Conservation (phyloP, 2,888 invertebrate species). For the Oxystoma pomonae region DNA sequence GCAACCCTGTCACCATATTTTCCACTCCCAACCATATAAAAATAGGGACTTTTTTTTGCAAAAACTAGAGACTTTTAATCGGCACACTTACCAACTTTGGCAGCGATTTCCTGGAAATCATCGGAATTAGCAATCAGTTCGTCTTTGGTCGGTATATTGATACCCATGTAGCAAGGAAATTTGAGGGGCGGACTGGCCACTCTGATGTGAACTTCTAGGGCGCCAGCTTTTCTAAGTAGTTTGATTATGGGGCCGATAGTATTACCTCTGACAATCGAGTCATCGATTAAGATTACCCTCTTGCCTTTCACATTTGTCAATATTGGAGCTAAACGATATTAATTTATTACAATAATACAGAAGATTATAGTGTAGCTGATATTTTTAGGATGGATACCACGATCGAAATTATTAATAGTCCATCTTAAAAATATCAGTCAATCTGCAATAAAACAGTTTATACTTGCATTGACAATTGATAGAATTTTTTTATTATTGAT, state of each 20-base stretch:
- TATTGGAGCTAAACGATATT: conserved; percentile 54
- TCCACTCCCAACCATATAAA: too few relatives aligned
- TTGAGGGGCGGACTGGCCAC: conserved; percentile 95
- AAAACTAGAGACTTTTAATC: too few relatives aligned
- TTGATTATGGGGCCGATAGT: conserved; percentile 96
- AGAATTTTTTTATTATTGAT: too few relatives aligned
- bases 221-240: conserved; percentile 86
- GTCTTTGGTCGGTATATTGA: conserved; percentile 96
- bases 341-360: not conserved
- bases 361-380: not conserved
- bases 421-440: too few relatives aligned
- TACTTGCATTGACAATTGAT: too few relatives aligned
- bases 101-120: conserved; percentile 64
- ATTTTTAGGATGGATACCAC: not conserved
- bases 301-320: conserved; percentile 85
- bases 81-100: conserved; percentile 83
- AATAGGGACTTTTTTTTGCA: too few relatives aligned
- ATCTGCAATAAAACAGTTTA: too few relatives aligned
- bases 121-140: conserved; percentile 93
- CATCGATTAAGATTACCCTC: conserved; percentile 89
- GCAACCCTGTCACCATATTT: too few relatives aligned
- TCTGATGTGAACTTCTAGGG: conserved; percentile 91
- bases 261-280: conserved; percentile 95
- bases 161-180: conserved; percentile 98
- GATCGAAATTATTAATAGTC: too few relatives aligned